Percentiles rank a stretch among this genome's conserved stretches.
phyloP scores from a whole-genome alignment of 2,113 vertebrate species.

The Thryonomys swinderianus region DNA sequence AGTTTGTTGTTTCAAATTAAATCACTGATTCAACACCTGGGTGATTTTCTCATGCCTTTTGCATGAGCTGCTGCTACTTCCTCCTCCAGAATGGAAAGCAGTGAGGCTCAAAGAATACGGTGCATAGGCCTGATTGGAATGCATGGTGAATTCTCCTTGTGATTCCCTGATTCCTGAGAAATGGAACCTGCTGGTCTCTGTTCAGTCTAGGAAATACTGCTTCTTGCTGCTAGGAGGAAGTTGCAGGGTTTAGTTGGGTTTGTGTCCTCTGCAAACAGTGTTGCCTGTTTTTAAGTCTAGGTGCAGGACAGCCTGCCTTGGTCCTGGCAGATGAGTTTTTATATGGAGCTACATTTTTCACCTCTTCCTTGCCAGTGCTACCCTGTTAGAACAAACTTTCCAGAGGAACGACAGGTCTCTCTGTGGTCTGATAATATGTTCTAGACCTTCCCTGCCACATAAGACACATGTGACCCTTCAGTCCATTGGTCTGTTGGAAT shows the following conservation, averaged over 20 bases:
- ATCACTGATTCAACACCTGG: constrained; percentile 42
- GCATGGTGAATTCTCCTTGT: constrained; percentile 76
- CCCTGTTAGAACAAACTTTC: not conserved
- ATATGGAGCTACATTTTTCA: constrained; percentile 19
- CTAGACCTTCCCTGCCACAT: not conserved
- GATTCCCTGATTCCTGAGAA: constrained; percentile 79
- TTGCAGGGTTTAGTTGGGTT: constrained; percentile 62
- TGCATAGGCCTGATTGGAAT: constrained; percentile 82
- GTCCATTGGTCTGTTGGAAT: constrained; percentile 1
- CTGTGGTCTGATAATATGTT: not conserved
- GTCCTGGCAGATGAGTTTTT: constrained; percentile 52
- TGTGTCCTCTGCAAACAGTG: not conserved
- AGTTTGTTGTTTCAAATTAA: constrained; percentile 38
- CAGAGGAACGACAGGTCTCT: not conserved
- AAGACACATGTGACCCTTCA: not conserved
- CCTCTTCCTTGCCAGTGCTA: constrained; percentile 41
- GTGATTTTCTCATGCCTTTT: constrained; percentile 19
- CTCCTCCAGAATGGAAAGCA: not conserved
- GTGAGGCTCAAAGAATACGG: constrained; percentile 57
- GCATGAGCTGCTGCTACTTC: constrained; percentile 43
- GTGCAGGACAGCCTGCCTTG: constrained; percentile 64
- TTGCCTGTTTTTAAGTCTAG: constrained; percentile 65
- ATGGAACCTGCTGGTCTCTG: constrained; percentile 81
- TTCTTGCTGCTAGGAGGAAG: constrained; percentile 71
- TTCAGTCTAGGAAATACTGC: constrained; percentile 76